Base-by-base conservation (phyloP, 2,113 vertebrate species). In the Tinamus guttatus region DNA sequence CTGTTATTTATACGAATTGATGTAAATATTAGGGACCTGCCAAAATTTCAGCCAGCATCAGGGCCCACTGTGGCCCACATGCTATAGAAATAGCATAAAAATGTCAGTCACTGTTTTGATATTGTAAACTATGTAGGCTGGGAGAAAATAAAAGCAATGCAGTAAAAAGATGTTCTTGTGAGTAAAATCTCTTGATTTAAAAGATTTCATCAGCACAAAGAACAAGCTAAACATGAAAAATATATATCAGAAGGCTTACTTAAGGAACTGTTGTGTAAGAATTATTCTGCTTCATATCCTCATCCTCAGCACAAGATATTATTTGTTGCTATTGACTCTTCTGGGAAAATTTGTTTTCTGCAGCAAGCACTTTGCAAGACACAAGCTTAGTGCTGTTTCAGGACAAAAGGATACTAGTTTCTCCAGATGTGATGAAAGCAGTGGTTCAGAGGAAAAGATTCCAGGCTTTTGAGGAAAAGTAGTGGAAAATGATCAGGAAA, bases 391-490 rank as follows among this genome's bases (percentile, higher is more conserved):
- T 83, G 38, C 40, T 89, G 8, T 81, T 89, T 86, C 36, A 81
- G 36, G 25, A 94, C 64, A 94, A 91, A 2, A 79, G 25, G 79
- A 62, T 43, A 56, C 75, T 88, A 86, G 18, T 86, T 95, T 36
- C 81, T 92, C 69, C 49, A 92, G 25, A 87, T 81, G 38, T 81
- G 60, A 64, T 84, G 40, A 95, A 94, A 95, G 43, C 16, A 67
- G 54, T 67, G 47, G 11, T 6, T 87, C 15, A 60, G 8, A 71
- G 40, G 49, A 87, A 89, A 80, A 71, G 10, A 70, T 6, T 19
- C 15, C 8, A 51, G 34, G 28, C 2, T 85, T 91, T 95, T 91
- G 11, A 54, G 25, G n/a, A 69, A 91, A 87, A 78, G 24, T 49
- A 1, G 0, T 43, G 54, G 65, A 92, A 77, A 18, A 79, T 10